A percentile compares a stretch with the other conserved stretches of the same genome.
These are phyloP conservation scores for Thera obeliscata DNA, from an alignment of 2,888 invertebrate species.

Conservation along the genomic window DNA sequence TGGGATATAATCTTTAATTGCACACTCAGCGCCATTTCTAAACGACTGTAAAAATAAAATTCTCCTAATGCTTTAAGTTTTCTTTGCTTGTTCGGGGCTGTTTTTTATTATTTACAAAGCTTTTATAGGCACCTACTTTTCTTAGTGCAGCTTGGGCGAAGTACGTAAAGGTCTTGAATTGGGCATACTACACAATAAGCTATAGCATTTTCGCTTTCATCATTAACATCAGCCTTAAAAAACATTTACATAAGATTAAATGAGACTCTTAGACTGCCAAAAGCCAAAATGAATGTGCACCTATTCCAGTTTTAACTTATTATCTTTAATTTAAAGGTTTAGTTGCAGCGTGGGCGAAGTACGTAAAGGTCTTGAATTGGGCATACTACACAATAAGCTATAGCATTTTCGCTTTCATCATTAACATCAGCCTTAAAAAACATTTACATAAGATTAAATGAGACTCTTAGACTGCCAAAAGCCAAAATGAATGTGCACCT, in stretches of 20 bases:
- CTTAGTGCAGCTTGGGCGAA: conserved; percentile 19
- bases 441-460: too few species aligned
- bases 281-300: too few species aligned
- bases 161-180: conserved; percentile 18
- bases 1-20: conserved; percentile 70
- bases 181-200: not conserved
- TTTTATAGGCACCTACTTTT: conserved; percentile 31
- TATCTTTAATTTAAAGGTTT: too few species aligned
- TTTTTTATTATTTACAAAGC: conserved; percentile 35
- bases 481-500: too few species aligned
- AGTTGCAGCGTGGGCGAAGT: conserved; percentile 20
- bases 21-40: conserved; percentile 51
- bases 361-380: conserved; percentile 13
- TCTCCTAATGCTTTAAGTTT: conserved; percentile 54
- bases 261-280: too few species aligned
- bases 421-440: not conserved
- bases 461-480: too few species aligned
- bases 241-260: too few species aligned
- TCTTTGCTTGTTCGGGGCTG: conserved; percentile 41
- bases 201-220: conserved; percentile 3
- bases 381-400: not conserved
- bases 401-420: conserved; percentile 4
- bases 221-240: not conserved
- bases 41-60: conserved; percentile 54
- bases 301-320: too few species aligned